A percentile compares a stretch with the other conserved stretches of the same genome.
Evolutionary conservation across 2,113 vertebrate species (phyloP).

Genomic region (Lycaon pictus): DNA sequence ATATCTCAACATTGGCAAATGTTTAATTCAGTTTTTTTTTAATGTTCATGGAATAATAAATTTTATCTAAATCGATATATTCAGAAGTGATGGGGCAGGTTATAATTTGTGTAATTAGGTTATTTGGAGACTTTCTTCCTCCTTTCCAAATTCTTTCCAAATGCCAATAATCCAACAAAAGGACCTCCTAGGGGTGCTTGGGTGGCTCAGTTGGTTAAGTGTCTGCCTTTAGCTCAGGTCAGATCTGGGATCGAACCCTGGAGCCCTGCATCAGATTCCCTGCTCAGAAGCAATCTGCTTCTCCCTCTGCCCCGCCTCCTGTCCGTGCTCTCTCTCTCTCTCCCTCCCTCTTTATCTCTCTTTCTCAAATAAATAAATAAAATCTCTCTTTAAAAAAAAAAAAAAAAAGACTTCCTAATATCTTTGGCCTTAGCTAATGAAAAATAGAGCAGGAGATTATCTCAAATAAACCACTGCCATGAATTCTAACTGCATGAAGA

Average conservation of each 20-base stretch:
- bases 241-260: too few species aligned
- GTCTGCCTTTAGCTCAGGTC: too few species aligned
- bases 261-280: too few species aligned
- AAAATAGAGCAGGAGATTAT: slow-evolving; percentile 13
- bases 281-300: too few species aligned
- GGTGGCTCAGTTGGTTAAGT: too few species aligned
- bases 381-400: too few species aligned
- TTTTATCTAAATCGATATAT: slow-evolving; percentile 17
- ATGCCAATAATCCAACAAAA: background rate
- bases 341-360: too few species aligned
- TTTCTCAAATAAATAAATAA: too few species aligned
- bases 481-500: slow-evolving; percentile 43
- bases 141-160: slow-evolving; percentile 45
- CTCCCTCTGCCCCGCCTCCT: too few species aligned
- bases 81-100: background rate
- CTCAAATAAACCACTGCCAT: slow-evolving; percentile 4
- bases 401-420: background rate
- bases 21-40: background rate
- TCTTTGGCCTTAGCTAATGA: slow-evolving; percentile 16
- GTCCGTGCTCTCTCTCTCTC: too few species aligned
- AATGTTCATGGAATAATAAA: background rate
- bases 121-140: slow-evolving; percentile 8
- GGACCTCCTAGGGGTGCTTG: background rate
- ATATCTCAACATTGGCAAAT: background rate
- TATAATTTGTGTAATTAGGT: background rate